These are phyloP conservation scores for Marmota monax DNA, from an alignment of 2,113 vertebrate species.

Conservation along the genomic window DNA sequence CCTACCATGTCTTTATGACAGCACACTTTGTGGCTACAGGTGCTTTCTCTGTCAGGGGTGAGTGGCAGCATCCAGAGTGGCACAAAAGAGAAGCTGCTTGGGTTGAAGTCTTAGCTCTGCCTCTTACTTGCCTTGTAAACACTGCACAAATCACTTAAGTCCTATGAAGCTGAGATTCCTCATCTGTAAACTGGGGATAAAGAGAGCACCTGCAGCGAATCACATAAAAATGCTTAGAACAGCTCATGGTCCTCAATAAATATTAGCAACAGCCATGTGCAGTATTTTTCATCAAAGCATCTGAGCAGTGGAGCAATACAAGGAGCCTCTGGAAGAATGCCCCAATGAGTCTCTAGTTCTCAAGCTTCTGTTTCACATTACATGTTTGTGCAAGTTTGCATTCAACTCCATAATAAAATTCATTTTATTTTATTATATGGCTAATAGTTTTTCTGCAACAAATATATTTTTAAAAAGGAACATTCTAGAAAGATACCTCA, in stretches of 20 bases:
- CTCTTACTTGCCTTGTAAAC: neutral
- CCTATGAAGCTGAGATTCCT: neutral
- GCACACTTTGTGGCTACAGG: neutral
- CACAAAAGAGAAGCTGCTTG: neutral
- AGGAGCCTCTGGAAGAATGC: neutral
- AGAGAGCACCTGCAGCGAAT: neutral
- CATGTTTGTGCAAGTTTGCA: neutral
- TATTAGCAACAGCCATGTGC: neutral
- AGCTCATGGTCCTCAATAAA: neutral
- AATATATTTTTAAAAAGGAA: neutral
- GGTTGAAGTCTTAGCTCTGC: neutral
- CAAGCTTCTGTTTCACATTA: neutral
- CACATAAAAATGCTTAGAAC: neutral
- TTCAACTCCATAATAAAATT: neutral
- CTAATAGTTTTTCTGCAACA: neutral
- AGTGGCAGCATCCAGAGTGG: neutral
- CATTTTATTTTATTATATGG: neutral
- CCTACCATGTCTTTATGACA: neutral
- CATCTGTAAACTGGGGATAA: neutral
- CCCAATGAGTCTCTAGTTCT: neutral
- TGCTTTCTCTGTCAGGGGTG: neutral
- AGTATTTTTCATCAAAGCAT: neutral
- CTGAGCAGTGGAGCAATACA: neutral
- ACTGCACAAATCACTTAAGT: neutral
- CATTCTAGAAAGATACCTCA: neutral